Base-by-base conservation (phyloP, 2,113 vertebrate genomes). In the Scytalopus superciliaris region DNA sequence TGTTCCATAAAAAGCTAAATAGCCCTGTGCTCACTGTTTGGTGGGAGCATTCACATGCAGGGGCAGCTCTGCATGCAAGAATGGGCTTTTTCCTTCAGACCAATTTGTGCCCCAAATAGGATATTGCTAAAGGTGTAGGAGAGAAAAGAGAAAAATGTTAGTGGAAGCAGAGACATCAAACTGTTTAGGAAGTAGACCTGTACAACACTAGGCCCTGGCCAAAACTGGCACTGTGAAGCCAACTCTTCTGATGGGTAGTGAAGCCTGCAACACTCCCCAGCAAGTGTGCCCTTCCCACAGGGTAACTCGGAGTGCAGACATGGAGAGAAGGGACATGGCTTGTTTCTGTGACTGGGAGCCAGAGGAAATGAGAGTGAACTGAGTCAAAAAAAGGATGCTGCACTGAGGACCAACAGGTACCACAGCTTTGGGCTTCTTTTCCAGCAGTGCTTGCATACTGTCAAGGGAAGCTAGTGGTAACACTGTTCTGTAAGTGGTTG, bases 131-230 rank as follows among this genome's bases (percentile, higher is more conserved):
- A n/a, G 5, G 2, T 60, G 14, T 44, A 33, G 37, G 39, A 70
- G 35, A 57, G 59, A 73, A 69, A 91, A 84, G 37, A 42, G 19
- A 35, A 78, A 73, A 69, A 59, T 31, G 2, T 22, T 33, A 56
- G 22, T 59, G 42, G 19, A 92, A 74, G 30, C 0, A 2, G 19
- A 77, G 40, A 37, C 28, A 94, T 35, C 16, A n/a, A 70, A 21
- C 10, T 72, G 22, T 39, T 87, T 79, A 85, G 90, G 31, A 87
- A 76, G 53, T 27, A 8, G 11, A 27, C 10, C 25, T 50, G 23
- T 24, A 35, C 28, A 44, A 18, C 0, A 0, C 5, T 47, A 21
- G 50, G 6, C 37, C 10, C 16, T 89, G n/a, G 39, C 35, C 33
- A 23, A 64, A 52, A 25, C 0, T 31, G 15, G 4, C 18, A 13